Evolutionary conservation across 2,888 invertebrate genomes (phyloP).

Genomic region (Chloromyia formosa): DNA sequence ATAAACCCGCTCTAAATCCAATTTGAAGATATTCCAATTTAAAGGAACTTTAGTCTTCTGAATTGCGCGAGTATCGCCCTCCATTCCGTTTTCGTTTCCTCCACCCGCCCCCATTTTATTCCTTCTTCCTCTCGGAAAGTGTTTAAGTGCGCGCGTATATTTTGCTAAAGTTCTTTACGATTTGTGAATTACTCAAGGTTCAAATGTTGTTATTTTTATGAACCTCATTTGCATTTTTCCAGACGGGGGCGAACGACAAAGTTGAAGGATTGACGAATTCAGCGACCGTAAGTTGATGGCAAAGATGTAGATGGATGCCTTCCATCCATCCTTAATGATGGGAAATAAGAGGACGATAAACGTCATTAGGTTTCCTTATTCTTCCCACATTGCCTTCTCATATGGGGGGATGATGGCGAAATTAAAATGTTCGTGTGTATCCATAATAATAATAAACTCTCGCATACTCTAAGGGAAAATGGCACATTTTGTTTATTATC

Average conservation of each 20-base stretch:
- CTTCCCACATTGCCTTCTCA: neutral
- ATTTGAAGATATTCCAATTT: constrained; percentile 39
- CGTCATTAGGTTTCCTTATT: constrained; percentile 15
- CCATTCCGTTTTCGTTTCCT: too few species aligned
- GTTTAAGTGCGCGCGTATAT: neutral
- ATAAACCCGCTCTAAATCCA: constrained; percentile 40
- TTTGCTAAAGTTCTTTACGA: constrained; percentile 24
- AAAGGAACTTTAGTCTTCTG: constrained; percentile 13
- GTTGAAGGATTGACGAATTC: neutral
- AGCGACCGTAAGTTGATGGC: neutral
- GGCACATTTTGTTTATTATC: neutral
- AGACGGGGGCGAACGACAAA: neutral
- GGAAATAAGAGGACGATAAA: constrained; percentile 24
- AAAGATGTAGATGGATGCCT: neutral
- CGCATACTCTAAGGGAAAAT: neutral
- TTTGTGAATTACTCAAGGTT: constrained; percentile 40
- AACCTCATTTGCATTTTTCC: constrained; percentile 13
- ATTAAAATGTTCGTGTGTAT: constrained; percentile 18
- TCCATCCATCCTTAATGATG: constrained; percentile 2
- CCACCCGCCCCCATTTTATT: neutral
- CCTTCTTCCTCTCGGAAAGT: neutral
- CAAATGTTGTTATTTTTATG: constrained; percentile 37
- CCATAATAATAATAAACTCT: neutral
- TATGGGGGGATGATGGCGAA: neutral
- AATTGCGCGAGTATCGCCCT: too few species aligned